These are phyloP conservation scores for Heteractis magnifica DNA, from an alignment of 92 coral and sea anemone genomes.

Conservation along the genomic window DNA sequence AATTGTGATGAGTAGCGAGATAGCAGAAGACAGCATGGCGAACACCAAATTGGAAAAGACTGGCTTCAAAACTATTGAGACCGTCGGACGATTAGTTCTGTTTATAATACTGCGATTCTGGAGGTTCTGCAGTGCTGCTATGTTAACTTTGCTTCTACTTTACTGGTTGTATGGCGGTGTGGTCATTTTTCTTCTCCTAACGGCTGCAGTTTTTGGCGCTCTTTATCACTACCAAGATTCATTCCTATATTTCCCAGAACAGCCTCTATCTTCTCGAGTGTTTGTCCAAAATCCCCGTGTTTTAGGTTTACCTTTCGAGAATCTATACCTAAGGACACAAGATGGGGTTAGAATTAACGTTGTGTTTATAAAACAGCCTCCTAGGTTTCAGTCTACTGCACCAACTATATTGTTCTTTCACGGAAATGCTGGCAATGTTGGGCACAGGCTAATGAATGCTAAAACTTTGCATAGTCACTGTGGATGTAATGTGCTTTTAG, in stretches of 20 bases:
- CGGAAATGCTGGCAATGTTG: conserved; percentile 97
- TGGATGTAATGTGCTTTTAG: conserved; percentile 92
- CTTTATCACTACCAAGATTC: conserved; percentile 94
- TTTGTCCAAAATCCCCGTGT: conserved; percentile 92
- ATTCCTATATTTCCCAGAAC: conserved; percentile 90
- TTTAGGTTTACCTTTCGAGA: conserved; percentile 88
- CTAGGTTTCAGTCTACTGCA: conserved; percentile 71
- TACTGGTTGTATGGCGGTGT: conserved; percentile 99
- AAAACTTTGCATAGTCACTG: conserved; percentile 79
- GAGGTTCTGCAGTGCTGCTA: conserved; percentile 95
- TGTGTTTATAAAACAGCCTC: conserved; percentile 83
- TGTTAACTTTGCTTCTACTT: conserved; percentile 77
- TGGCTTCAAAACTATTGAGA: conserved; percentile 93
- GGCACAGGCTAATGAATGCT: conserved; percentile 84
- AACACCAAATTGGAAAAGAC: conserved; percentile 71
- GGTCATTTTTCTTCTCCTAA: conserved; percentile 80
- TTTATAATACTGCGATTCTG: conserved; percentile 83
- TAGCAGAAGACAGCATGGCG: conserved; percentile 46
- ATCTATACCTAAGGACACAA: conserved; percentile 81
- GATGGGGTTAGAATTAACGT: conserved; percentile 91
- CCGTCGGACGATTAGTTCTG: conserved; percentile 78
- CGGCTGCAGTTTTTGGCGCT: conserved; percentile 92
- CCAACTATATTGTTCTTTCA: conserved; percentile 89
- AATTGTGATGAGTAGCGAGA: conserved; percentile 48
- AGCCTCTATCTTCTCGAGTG: conserved; percentile 88